Percentiles rank a stretch among this genome's conserved stretches.
These are phyloP conservation scores for Doris montereyensis DNA, from an alignment of 2,888 invertebrate genomes.

Conservation along the genomic window DNA sequence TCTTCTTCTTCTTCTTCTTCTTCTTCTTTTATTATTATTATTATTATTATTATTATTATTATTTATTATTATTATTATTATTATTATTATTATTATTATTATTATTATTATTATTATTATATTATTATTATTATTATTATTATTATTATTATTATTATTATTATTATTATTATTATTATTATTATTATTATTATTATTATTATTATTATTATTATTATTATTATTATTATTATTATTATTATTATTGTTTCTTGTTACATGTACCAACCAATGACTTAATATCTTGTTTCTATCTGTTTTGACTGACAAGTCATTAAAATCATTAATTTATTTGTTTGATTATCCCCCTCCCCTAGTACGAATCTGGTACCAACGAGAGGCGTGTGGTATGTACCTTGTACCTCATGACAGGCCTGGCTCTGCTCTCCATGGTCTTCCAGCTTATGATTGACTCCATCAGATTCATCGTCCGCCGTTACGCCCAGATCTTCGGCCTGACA, in stretches of 20 bases:
- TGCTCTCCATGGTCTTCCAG: conserved; percentile 74
- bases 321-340: background rate
- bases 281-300: background rate
- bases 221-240: background rate
- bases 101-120: background rate
- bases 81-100: background rate
- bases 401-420: conserved; percentile 73
- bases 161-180: background rate
- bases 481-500: conserved; percentile 35
- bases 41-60: no score
- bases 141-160: background rate
- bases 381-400: conserved; percentile 71
- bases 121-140: background rate
- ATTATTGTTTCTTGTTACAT: background rate
- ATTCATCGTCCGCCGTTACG: conserved; percentile 10
- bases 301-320: background rate
- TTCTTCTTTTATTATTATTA: background rate
- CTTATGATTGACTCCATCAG: conserved; percentile 68
- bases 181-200: background rate
- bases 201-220: background rate
- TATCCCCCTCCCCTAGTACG: conserved; percentile 43
- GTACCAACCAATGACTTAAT: no score
- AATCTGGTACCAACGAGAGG: conserved; percentile 62
- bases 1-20: background rate
- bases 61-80: conserved; percentile 8